These are phyloP conservation scores for Phenganax marumi DNA, from an alignment of 92 coral and sea anemone genomes.

Conservation along the genomic window DNA sequence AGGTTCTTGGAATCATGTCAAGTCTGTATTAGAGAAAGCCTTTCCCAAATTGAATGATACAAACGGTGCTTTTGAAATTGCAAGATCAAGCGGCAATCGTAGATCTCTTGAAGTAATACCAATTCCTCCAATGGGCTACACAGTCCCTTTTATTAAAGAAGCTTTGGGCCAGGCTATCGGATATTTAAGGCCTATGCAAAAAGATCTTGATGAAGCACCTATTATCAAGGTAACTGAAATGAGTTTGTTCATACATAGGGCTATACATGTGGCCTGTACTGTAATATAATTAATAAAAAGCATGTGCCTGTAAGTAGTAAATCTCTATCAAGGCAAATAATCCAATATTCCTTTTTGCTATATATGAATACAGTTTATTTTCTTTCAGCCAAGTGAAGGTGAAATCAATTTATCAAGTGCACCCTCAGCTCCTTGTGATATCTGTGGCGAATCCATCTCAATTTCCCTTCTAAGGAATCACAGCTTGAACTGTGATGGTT, in stretches of 20 bases:
- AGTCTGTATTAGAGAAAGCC: conserved; percentile 23
- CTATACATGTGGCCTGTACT: no score
- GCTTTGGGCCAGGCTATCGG: conserved; percentile 58
- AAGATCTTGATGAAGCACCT: conserved; percentile 30
- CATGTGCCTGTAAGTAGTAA: no score
- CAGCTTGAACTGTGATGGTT: conserved; percentile 36
- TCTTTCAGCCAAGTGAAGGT: no score
- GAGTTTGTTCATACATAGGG: no score
- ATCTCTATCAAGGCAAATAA: no score
- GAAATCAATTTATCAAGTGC: conserved; percentile 34
- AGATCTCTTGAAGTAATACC: conserved; percentile 26
- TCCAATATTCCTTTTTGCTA: no score
- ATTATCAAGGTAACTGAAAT: conserved; percentile 19
- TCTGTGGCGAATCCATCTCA: conserved; percentile 32
- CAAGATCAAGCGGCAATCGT: conserved; percentile 36
- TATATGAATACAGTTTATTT: no score
- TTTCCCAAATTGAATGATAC: conserved; percentile 45
- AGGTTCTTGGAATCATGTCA: conserved; percentile 41
- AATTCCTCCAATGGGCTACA: conserved; percentile 52
- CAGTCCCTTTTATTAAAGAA: conserved; percentile 41
- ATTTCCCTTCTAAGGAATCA: conserved; percentile 43
- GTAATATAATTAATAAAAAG: no score
- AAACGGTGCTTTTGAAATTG: conserved; percentile 49
- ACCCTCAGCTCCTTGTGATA: conserved; percentile 47
- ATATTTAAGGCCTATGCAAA: conserved; percentile 53